These are phyloP conservation scores for Diabrotica balteata DNA, from an alignment of 2,888 invertebrate species.

Conservation along the genomic window DNA sequence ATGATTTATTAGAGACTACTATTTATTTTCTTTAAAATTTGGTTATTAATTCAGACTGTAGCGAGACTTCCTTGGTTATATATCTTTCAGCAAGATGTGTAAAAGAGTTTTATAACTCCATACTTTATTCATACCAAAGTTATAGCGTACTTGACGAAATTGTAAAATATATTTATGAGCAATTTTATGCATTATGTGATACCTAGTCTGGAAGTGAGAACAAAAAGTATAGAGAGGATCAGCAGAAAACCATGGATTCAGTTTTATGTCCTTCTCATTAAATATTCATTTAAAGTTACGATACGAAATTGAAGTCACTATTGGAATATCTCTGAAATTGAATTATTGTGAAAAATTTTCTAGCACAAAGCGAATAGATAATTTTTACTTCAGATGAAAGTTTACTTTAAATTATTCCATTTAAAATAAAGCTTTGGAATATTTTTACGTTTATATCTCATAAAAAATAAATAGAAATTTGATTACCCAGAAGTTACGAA, in stretches of 20 bases:
- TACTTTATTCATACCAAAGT: conserved; percentile 53
- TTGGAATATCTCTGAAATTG: conserved; percentile 25
- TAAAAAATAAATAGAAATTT: background rate
- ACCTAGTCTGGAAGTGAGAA: conserved; percentile 32
- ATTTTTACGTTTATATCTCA: conserved; percentile 3
- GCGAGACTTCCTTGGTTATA: too few relatives aligned
- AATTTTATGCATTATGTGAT: conserved; percentile 56
- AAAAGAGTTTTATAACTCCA: conserved; percentile 50
- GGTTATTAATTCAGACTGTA: too few relatives aligned
- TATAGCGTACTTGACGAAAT: conserved; percentile 58
- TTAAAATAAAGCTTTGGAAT: background rate
- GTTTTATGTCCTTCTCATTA: conserved; percentile 28
- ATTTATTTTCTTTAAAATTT: too few relatives aligned
- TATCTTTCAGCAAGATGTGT: conserved; percentile 42
- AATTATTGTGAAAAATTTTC: conserved; percentile 22
- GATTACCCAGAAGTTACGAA: too few relatives aligned
- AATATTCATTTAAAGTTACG: conserved; percentile 28
- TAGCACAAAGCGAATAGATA: conserved; percentile 11
- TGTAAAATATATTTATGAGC: conserved; percentile 58
- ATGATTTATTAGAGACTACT: too few relatives aligned
- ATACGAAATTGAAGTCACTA: conserved; percentile 23
- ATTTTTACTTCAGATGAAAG: conserved; percentile 23
- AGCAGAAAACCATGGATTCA: conserved; percentile 31
- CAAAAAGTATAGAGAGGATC: conserved; percentile 24
- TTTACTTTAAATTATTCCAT: conserved; percentile 19